Conservation (phyloP, 2,797 vertebrate genomes). For the Strix occidentalis region DNA sequence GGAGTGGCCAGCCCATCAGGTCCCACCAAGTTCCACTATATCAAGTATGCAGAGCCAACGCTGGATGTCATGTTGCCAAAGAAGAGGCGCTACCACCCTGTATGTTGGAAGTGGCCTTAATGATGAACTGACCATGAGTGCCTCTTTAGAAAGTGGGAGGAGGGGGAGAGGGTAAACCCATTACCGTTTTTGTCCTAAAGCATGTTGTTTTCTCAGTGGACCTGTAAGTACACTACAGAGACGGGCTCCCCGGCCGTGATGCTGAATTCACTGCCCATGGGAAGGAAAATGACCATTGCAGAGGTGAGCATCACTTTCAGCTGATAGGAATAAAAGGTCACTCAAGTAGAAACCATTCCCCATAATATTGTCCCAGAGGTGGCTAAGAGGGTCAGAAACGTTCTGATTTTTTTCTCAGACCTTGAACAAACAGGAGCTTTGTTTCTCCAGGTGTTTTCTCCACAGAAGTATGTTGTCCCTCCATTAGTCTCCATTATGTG, state of each 20-base stretch:
- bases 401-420: not conserved
- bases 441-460: not conserved
- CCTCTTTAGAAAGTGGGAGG: not conserved
- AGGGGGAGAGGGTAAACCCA: not conserved
- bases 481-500: not conserved
- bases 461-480: not conserved
- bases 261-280: constrained; percentile 60
- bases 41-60: constrained; percentile 67
- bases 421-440: not conserved
- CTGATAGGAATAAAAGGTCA: not conserved
- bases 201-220: constrained; percentile 28
- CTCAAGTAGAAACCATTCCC: not conserved
- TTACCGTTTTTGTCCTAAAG: not conserved
- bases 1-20: not conserved
- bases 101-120: constrained; percentile 7
- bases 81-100: constrained; percentile 55
- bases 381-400: not conserved
- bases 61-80: constrained; percentile 67
- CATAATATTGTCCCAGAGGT: not conserved
- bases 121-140: not conserved
- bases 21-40: constrained; percentile 77
- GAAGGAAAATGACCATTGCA: constrained; percentile 45
- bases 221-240: constrained; percentile 42
- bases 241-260: constrained; percentile 29
- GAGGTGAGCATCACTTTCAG: constrained; percentile 61